Percentiles rank a stretch among this genome's conserved stretches.
Conservation (phyloP, 37 sponge, comb jelly and placozoan species). For the Halichondria panicea region DNA sequence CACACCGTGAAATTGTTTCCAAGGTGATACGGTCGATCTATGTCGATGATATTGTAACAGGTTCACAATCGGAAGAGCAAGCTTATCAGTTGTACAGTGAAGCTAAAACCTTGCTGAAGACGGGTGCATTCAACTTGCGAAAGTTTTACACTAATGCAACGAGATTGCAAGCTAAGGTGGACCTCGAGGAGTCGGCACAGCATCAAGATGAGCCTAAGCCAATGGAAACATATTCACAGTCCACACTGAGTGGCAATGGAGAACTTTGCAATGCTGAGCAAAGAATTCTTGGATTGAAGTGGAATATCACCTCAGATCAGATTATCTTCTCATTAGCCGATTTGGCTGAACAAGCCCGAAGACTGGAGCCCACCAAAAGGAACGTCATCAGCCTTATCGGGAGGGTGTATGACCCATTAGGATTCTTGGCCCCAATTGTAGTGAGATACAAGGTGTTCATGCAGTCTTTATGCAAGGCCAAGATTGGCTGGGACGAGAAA, state of each 20-base stretch:
- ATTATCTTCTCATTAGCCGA: conserved; percentile 24
- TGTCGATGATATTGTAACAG: conserved; percentile 58
- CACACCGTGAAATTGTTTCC: conserved; percentile 1
- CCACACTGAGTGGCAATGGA: conserved; percentile 20
- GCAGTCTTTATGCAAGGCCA: conserved; percentile 40
- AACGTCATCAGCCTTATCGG: conserved; percentile 37
- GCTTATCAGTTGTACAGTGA: conserved; percentile 19
- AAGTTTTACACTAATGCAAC: conserved; percentile 44
- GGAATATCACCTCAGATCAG: conserved; percentile 47
- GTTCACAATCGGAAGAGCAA: conserved; percentile 41
- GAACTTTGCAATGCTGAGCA: conserved; percentile 9
- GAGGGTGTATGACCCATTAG: conserved; percentile 56
- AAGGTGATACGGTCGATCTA: conserved; percentile 32
- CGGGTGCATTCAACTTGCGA: conserved; percentile 39
- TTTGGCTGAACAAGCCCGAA: conserved; percentile 19
- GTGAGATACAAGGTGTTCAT: conserved; percentile 55
- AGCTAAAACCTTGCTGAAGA: conserved; percentile 28
- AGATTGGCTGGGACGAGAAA: conserved; percentile 44
- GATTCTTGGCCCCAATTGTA: conserved; percentile 48
- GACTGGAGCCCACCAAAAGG: conserved; percentile 39
- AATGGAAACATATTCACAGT: conserved; percentile 23
- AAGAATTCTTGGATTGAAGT: conserved; percentile 51
- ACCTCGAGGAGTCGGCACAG: neutral
- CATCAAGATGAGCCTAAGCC: neutral
- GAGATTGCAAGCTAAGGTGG: conserved; percentile 17